Percentiles rank a stretch among this genome's conserved stretches.
phyloP scores from a whole-genome alignment of 37 sponge, comb jelly and placozoan species.

The Petrosia ficiformis region DNA sequence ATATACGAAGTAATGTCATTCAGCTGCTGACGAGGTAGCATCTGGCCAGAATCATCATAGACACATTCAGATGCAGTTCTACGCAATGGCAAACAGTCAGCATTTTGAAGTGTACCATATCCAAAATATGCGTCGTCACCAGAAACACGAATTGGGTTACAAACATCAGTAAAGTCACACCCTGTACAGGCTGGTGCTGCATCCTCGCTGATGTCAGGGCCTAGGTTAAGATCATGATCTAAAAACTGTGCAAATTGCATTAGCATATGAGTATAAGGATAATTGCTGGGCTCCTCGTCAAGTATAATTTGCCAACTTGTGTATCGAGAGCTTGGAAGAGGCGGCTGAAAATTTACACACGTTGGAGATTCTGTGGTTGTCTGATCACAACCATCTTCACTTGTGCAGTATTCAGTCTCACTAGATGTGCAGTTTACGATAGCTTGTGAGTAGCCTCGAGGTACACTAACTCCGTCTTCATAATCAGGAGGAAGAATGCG shows the following conservation, averaged over 20 bases:
- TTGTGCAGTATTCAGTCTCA: too few relatives aligned
- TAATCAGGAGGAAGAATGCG: conserved; percentile 42
- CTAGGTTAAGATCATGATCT: conserved; percentile 66
- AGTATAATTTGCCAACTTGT: conserved; percentile 51
- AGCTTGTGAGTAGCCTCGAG: conserved; percentile 41
- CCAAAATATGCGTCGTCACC: conserved; percentile 27
- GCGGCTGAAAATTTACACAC: conserved; percentile 28
- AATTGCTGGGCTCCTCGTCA: not conserved
- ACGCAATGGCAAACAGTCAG: conserved; percentile 41
- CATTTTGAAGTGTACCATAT: not conserved
- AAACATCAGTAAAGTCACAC: conserved; percentile 28
- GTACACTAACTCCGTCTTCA: conserved; percentile 28
- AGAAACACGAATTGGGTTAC: conserved; percentile 50
- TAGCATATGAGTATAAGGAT: conserved; percentile 48
- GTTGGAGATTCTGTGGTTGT: too few relatives aligned
- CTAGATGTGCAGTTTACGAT: too few relatives aligned
- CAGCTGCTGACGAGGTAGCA: conserved; percentile 43
- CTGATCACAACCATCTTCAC: too few relatives aligned
- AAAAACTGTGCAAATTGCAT: conserved; percentile 86
- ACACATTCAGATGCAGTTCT: conserved; percentile 20
- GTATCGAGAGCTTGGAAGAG: conserved; percentile 63
- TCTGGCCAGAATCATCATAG: not conserved
- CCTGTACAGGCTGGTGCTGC: not conserved
- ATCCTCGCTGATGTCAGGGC: conserved; percentile 38
- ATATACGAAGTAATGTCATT: conserved; percentile 60